Evolutionary conservation across 2,113 vertebrate species (phyloP).

Genomic region (Puffinus mauretanicus): DNA sequence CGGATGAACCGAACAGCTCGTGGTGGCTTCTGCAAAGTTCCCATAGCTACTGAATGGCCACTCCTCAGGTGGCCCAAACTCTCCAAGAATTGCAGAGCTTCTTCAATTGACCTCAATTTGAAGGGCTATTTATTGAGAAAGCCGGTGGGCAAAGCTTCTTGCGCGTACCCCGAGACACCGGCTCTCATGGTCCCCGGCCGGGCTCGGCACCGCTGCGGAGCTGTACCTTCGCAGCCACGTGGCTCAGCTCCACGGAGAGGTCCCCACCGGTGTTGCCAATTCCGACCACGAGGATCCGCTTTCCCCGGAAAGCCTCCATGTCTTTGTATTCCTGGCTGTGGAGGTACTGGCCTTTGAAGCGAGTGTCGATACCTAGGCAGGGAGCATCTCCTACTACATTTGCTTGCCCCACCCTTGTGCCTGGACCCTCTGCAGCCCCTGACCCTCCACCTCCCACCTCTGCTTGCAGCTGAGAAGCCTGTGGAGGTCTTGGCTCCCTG

Average conservation of each 20-base stretch:
- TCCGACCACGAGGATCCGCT: conserved; percentile 84
- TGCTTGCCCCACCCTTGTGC: background rate
- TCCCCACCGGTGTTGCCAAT: conserved; percentile 88
- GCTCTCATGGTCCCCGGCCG: background rate
- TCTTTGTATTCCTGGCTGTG: conserved; percentile 87
- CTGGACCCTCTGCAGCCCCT: background rate
- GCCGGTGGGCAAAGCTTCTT: background rate
- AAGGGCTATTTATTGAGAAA: background rate
- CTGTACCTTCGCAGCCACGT: conserved; percentile 79
- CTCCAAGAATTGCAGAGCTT: background rate
- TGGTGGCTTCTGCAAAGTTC: background rate
- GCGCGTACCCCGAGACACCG: fast-evolving
- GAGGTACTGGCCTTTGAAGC: conserved; percentile 78
- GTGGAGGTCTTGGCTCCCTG: background rate
- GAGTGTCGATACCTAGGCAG: conserved; percentile 77
- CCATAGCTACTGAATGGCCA: background rate
- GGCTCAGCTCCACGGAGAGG: conserved; percentile 84
- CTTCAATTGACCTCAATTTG: background rate
- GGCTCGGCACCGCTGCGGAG: fast-evolving
- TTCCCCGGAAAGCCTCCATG: conserved; percentile 73
- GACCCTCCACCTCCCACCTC: background rate
- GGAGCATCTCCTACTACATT: background rate
- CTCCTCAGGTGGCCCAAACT: background rate
- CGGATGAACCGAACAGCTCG: background rate
- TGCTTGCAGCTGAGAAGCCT: background rate